phyloP scores from a whole-genome alignment of 2,797 vertebrate genomes.

The Corythornis leucogaster region DNA sequence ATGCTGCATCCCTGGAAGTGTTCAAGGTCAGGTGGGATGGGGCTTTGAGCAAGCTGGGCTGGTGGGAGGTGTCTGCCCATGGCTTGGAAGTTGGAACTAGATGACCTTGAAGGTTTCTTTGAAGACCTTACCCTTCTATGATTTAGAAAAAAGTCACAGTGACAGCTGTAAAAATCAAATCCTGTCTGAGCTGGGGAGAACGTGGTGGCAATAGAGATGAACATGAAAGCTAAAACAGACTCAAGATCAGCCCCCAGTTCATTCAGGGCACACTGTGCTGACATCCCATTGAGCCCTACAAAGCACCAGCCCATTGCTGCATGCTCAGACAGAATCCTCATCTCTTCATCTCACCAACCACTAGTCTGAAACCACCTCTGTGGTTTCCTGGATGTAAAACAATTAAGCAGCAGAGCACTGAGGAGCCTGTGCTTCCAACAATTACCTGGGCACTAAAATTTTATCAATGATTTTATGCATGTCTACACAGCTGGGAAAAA shows the following conservation, averaged over 20 bases:
- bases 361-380: not conserved
- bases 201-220: not conserved
- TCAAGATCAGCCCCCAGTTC: not conserved
- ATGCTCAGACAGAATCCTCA: not conserved
- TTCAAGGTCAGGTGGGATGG: too few relatives aligned
- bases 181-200: not conserved
- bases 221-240: not conserved
- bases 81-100: too few relatives aligned
- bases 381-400: not conserved
- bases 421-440: not conserved
- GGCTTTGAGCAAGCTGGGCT: too few relatives aligned
- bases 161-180: not conserved
- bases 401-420: not conserved
- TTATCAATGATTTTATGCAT: not conserved
- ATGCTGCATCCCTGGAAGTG: too few relatives aligned
- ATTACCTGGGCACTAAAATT: not conserved
- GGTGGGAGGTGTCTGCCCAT: too few relatives aligned
- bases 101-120: too few relatives aligned
- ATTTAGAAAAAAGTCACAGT: not conserved
- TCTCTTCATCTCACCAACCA: not conserved
- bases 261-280: rapidly evolving
- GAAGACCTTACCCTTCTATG: too few relatives aligned
- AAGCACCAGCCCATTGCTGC: not conserved
- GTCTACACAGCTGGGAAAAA: not conserved
- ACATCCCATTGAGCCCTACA: not conserved